Evolutionary conservation across 2,113 vertebrate species (phyloP), one percentile per base, ranked within the genome.

Genomic region (Anseranas semipalmata): DNA sequence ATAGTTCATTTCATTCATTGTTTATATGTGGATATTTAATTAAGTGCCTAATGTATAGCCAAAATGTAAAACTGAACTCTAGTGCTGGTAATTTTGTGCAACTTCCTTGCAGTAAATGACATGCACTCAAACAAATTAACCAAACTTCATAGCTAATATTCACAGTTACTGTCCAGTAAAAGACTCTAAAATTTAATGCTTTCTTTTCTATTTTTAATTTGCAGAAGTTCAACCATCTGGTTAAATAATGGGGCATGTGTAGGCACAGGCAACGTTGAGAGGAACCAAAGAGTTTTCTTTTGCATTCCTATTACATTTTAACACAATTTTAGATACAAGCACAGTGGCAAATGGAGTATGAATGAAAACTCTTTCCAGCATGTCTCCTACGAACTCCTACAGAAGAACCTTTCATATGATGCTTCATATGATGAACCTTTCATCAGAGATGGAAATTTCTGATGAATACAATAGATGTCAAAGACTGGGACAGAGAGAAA

Each of bases 331-430:
- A 74, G 63, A 74, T 55, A 77, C 6, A 46, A 71, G 46, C 50
- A 89, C 12, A 63, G 67, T 63, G 84, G 52, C 32, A 88, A 93
- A 89, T 48, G 66, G 28, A 85, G 56, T 90, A 92, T 32, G 80
- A 94, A 92, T 74, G 48, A 92, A 93, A 85, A 85, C 52, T 85
- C 60, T 84, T 88, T 79, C 56, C 60, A 78, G 65, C 10, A 75
- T 15, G 22, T 75, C 52, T 90, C 60, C 79, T 68, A 63, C 68
- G 66, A 94, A 89, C 68, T 87, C 50, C 56, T 74, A 93, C 39
- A 90, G 76, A 85, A 71, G 22, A 73, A 93, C 39, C 6, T 58
- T 56, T 55, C 77, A 85, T 27, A 65, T 15, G n/a, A 90, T 8
- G 27, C 55, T 67, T 50, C 24, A 12, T 50, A 50, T 25, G 70